Evolutionary conservation across 2,113 vertebrate species (phyloP).

Genomic region (Xenotilapia longispinis): DNA sequence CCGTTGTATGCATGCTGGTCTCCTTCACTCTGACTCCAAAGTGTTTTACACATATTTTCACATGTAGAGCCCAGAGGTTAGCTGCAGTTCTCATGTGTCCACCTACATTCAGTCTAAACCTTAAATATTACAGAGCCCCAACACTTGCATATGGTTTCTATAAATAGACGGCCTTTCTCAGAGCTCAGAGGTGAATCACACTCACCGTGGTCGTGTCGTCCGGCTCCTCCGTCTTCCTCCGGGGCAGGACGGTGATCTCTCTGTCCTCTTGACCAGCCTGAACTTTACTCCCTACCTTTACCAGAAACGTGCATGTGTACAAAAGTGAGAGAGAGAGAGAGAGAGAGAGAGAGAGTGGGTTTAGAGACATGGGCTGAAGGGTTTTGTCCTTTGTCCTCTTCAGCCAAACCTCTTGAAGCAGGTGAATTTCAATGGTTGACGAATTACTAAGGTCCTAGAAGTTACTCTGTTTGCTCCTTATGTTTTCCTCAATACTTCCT

Average conservation of each 20-base stretch:
- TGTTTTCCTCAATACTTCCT: fast-evolving
- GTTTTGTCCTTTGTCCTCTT: neutral
- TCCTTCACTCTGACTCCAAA: neutral
- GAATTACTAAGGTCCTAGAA: neutral
- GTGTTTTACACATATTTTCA: neutral
- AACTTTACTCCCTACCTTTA: conserved; percentile 30
- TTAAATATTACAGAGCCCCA: neutral
- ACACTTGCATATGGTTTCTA: neutral
- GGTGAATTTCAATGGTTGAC: neutral
- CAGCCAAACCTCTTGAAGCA: neutral
- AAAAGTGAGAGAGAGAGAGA: neutral
- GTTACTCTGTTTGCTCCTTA: fast-evolving
- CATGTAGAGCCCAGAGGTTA: neutral
- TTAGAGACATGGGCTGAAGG: neutral
- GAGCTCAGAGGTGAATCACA: neutral
- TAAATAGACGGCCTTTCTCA: neutral
- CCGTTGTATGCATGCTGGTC: fast-evolving
- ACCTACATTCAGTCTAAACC: neutral
- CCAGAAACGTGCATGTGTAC: neutral
- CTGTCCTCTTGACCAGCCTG: conserved; percentile 4
- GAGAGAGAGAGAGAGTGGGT: neutral
- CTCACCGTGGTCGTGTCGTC: neutral
- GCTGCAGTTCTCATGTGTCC: neutral
- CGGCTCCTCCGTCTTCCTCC: neutral
- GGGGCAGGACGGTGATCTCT: conserved; percentile 26